Conservation (phyloP, 2,888 invertebrate species). For the Oligia strigilis region DNA sequence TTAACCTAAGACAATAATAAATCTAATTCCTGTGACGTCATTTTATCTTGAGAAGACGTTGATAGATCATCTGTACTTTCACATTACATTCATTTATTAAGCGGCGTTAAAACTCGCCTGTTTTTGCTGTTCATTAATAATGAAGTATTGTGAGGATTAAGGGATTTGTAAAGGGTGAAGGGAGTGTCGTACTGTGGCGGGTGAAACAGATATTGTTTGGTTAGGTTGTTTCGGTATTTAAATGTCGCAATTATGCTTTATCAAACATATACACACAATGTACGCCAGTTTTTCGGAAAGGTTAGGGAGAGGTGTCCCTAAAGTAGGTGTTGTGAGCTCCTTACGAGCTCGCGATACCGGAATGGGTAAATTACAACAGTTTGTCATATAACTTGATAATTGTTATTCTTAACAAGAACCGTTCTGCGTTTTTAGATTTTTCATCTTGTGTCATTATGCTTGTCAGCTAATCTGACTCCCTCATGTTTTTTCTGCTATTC, state of each 20-base stretch:
- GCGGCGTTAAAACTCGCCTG: constrained; percentile 71
- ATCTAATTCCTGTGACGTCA: constrained; percentile 76
- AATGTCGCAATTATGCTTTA: neutral
- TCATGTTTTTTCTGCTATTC: neutral
- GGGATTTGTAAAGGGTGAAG: constrained; percentile 44
- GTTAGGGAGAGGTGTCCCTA: neutral
- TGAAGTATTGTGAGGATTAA: constrained; percentile 57
- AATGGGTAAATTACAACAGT: neutral
- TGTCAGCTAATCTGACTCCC: neutral
- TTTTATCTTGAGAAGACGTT: constrained; percentile 76
- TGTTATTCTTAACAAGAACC: neutral
- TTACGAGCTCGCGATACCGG: no score
- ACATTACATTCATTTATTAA: constrained; percentile 82
- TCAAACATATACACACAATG: neutral
- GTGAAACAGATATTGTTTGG: constrained; percentile 9
- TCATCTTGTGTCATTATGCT: neutral
- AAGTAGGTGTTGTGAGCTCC: neutral
- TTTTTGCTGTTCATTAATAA: constrained; percentile 70
- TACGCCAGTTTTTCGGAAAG: neutral
- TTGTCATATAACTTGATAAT: neutral
- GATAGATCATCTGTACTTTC: constrained; percentile 80
- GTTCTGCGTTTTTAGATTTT: neutral
- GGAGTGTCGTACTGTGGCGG: neutral
- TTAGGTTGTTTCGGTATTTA: neutral
- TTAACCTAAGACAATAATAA: constrained; percentile 82